Percentiles rank a stretch among this genome's conserved stretches.
Conservation (phyloP, 2,888 invertebrate species). For the Habroteleia sp. region DNA sequence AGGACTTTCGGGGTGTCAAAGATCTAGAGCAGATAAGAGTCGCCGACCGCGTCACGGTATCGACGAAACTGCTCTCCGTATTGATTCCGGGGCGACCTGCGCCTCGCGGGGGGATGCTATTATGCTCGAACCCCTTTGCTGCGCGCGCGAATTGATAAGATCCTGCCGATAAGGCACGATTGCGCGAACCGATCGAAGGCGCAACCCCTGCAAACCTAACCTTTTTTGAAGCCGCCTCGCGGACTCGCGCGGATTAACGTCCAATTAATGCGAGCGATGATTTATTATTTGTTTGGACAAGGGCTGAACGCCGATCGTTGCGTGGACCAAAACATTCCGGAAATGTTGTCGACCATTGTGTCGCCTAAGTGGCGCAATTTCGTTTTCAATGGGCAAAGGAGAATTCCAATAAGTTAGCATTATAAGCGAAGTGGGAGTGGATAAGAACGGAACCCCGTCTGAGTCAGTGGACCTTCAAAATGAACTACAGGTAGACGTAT, state of each 20-base stretch:
- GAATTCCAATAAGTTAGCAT: conserved; percentile 75
- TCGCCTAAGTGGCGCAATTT: conserved; percentile 62
- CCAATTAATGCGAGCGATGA: conserved; percentile 4
- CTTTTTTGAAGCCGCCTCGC: neutral
- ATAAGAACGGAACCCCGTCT: conserved; percentile 44
- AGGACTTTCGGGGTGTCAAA: conserved; percentile 77
- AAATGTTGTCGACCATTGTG: conserved; percentile 47
- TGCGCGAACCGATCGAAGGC: conserved; percentile 68
- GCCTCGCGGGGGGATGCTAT: conserved; percentile 38
- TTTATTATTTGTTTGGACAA: conserved; percentile 13
- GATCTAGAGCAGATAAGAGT: conserved; percentile 78
- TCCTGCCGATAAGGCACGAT: conserved; percentile 79
- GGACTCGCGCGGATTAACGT: neutral
- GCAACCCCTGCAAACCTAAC: conserved; percentile 5
- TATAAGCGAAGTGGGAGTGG: conserved; percentile 64
- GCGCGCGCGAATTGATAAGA: conserved; percentile 77
- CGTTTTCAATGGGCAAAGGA: conserved; percentile 63
- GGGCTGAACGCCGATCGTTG: too few relatives aligned
- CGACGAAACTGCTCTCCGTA: conserved; percentile 77
- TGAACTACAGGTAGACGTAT: conserved; percentile 56
- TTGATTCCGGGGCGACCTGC: conserved; percentile 76
- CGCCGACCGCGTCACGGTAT: conserved; percentile 68
- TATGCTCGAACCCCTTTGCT: conserved; percentile 74
- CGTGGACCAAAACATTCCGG: conserved; percentile 35
- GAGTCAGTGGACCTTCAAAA: conserved; percentile 66